phyloP scores from a whole-genome alignment of 2,113 vertebrate species.

The Nesoenas mayeri region DNA sequence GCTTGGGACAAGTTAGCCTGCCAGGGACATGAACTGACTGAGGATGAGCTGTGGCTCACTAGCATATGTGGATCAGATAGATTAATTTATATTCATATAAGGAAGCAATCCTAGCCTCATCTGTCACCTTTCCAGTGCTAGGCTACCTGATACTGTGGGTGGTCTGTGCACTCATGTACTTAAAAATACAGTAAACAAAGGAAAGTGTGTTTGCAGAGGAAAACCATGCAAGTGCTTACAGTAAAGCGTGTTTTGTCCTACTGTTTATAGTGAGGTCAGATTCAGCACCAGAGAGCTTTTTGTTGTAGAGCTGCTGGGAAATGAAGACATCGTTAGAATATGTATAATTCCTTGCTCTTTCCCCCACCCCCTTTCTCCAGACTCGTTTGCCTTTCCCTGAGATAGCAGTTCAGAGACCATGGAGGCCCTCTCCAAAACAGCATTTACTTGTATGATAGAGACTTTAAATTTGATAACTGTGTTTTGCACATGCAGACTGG shows the following conservation, averaged over 20 bases:
- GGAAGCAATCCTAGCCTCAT: conserved; percentile 6
- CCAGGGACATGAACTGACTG: conserved; percentile 18
- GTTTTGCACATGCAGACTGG: background rate
- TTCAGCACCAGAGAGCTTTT: background rate
- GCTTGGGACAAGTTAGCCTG: conserved; percentile 46
- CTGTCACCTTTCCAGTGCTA: background rate
- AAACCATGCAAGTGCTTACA: background rate
- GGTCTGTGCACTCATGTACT: background rate
- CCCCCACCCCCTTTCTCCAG: background rate
- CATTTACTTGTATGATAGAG: background rate
- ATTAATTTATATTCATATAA: conserved; percentile 52
- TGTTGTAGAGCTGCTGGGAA: background rate
- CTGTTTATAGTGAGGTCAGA: conserved; percentile 22
- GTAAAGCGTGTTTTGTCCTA: background rate
- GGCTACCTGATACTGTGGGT: conserved; percentile 23
- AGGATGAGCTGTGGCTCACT: conserved; percentile 50
- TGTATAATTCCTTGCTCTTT: background rate
- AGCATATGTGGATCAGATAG: conserved; percentile 20
- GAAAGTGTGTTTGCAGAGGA: background rate
- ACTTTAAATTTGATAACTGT: background rate
- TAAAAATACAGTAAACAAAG: conserved; percentile 55
- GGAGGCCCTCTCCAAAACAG: background rate
- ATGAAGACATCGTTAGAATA: background rate
- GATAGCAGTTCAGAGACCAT: background rate
- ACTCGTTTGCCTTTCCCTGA: background rate